Base-by-base conservation (phyloP, 2,113 vertebrate species). In the Strix aluco region DNA sequence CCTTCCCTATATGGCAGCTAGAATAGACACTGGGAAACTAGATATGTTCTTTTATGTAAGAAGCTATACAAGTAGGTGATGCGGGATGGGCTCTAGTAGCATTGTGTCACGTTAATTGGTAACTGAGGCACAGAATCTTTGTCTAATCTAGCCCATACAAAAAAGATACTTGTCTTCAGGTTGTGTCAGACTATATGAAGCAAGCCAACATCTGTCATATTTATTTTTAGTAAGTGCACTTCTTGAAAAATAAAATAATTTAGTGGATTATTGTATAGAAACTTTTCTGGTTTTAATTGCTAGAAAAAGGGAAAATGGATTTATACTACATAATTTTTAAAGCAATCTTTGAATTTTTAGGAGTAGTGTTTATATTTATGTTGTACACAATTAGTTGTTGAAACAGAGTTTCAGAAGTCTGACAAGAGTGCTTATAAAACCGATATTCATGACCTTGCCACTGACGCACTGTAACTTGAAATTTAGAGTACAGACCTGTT, bases 1-100 rank as follows among this genome's bases (percentile, higher is more conserved):
- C 26, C 15, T 70, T 83, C 63, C 0, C 0, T 73, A 29, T 44
- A 20, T 0, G 2, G 21, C 21, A 59, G 27, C 34, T 61, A 8
- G 14, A 84, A 47, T 5, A 46, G 34, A 46, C 36, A 55, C 32
- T 88, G 49, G 16, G 47, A 72, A 90, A 38, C 3, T 5, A 22
- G 38, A 10, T 67, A 51, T 51, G 38, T 63, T 88, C 32, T 58
- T 13, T 47, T 69, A 4, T 3, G 4, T 26, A 52, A 22, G 36
- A 19, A 49, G 27, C 62, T 58, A 21, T 27, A 8, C 10, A 2
- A 34, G 12, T 27, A 47, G 47, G 34, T 59, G 27, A 7, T 36
- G 46, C 17, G 66, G 20, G 25, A 20, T 42, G 21, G 7, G 34
- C 29, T 71, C 13, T 58, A 30, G 71, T 3, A 30, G 17, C 38